Evolutionary conservation across 2,888 invertebrate species (phyloP), one percentile per base, ranked within the genome.

Genomic region (Labia minor): DNA sequence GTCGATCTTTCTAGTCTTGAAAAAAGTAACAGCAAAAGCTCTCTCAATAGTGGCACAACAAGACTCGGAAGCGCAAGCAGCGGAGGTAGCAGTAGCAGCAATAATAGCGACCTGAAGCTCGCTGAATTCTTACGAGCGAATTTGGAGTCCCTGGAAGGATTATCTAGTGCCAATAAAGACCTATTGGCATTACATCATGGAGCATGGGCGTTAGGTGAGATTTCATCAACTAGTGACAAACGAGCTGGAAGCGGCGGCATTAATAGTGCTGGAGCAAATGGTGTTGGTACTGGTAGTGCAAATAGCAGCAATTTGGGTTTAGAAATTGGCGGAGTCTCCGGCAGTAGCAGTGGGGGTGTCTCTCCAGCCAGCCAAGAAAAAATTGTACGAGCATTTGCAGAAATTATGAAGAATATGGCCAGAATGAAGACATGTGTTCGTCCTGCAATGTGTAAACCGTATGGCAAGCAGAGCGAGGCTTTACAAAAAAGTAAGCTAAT

Each of bases 371-470:
- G 90, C 0, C 91, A 91, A 77, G 92, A 92, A 78, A 90, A 92
- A 74, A 90, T 92, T 69, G 89, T 92, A 68, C 82, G 91, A 69
- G 89, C 90, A 18, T 92, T 92, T 78, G 86, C 88, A 0, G 91
- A 92, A 78, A 85, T 92, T 63, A 91, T 92, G 85, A 88, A 90
- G 74, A 92, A 92, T 78, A 87, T 92, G 86, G 87, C 88, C 72
- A 85, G 91, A 74, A 92, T 92, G 90, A 90, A 92, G 76, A 88
- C 90, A 64, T 92, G 90, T 75, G 90, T 92, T 72, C 83, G 91
- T 67, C 92, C 91, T 69, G 87, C 92, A 68, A 92, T 92, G 92
- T 92, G 91, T 77, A 92, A 92, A 78, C 92, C 92, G 19, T 92
- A 92, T 77, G 92, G 92, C 71, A 92, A 92, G 77, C 92, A 92